Percentiles rank a stretch among this genome's conserved stretches.
Evolutionary conservation across 2,797 vertebrate species (phyloP).

Genomic region (Neoniphon sammara): DNA sequence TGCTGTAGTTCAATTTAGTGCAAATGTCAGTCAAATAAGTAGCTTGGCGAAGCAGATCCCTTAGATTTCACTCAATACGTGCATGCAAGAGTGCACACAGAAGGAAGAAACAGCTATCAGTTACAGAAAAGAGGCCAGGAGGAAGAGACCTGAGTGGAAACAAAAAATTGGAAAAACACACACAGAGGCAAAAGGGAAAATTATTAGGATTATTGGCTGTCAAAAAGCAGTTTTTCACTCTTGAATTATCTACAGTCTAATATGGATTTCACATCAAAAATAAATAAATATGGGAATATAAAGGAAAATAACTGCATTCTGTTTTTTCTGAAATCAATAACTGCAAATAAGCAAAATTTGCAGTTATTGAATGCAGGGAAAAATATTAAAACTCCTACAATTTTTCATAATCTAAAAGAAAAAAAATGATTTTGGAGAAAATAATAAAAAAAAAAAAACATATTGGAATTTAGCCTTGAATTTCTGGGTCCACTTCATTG

Average conservation of each 20-base stretch:
- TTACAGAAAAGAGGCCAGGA: background rate
- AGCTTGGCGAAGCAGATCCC: background rate
- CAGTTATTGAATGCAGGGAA: no score
- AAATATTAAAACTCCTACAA: background rate
- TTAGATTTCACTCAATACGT: no score
- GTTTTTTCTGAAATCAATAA: background rate
- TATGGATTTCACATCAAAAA: background rate
- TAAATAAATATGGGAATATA: no score
- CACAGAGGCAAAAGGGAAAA: background rate
- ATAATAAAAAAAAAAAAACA: no score
- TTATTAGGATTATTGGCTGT: background rate
- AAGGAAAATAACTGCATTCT: background rate
- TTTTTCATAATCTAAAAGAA: no score
- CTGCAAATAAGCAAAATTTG: background rate
- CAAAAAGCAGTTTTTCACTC: background rate
- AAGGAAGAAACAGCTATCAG: no score
- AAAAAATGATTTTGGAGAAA: background rate
- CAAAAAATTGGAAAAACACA: background rate
- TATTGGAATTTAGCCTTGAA: no score
- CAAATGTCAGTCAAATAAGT: constrained; percentile 19
- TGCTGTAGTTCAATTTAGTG: background rate
- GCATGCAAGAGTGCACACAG: no score
- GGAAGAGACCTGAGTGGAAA: background rate
- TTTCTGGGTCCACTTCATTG: no score
- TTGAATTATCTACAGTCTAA: background rate